Percentiles rank a stretch among this genome's conserved stretches.
phyloP scores from a whole-genome alignment of 2,113 vertebrate genomes.

The Ageneiosus marmoratus region DNA sequence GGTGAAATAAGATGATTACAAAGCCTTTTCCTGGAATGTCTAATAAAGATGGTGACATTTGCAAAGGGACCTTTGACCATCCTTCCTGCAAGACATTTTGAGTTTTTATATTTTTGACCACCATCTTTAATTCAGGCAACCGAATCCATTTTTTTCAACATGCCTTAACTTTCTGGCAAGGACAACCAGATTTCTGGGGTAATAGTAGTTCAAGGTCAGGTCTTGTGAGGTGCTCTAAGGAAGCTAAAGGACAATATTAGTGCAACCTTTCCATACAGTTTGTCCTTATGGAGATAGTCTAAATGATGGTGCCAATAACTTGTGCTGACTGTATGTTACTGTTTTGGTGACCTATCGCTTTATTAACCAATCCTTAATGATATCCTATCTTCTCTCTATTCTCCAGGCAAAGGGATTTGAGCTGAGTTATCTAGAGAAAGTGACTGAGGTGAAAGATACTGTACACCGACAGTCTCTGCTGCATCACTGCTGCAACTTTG shows the following conservation, averaged over 20 bases:
- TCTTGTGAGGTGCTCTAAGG: background rate
- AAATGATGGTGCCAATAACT: background rate
- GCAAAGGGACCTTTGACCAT: background rate
- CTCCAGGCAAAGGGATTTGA: constrained; percentile 90
- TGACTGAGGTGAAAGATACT: constrained; percentile 96
- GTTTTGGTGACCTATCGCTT: background rate
- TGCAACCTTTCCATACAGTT: background rate
- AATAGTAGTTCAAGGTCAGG: background rate
- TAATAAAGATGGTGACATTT: background rate
- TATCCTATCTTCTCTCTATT: background rate
- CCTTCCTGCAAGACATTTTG: background rate
- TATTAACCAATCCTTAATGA: background rate
- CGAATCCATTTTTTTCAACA: background rate
- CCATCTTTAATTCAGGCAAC: background rate
- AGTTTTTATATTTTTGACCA: background rate
- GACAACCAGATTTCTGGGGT: background rate
- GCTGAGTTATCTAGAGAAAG: constrained; percentile 93
- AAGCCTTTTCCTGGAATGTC: background rate
- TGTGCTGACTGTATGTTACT: background rate
- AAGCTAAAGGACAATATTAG: too few relatives aligned
- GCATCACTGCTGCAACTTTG: constrained; percentile 86
- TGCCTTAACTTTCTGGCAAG: too few relatives aligned
- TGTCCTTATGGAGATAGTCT: background rate
- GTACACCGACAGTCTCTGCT: constrained; percentile 92
- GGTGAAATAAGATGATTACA: background rate